Base-by-base conservation (phyloP, 2,113 vertebrate species). In the Xiphophorus hellerii region DNA sequence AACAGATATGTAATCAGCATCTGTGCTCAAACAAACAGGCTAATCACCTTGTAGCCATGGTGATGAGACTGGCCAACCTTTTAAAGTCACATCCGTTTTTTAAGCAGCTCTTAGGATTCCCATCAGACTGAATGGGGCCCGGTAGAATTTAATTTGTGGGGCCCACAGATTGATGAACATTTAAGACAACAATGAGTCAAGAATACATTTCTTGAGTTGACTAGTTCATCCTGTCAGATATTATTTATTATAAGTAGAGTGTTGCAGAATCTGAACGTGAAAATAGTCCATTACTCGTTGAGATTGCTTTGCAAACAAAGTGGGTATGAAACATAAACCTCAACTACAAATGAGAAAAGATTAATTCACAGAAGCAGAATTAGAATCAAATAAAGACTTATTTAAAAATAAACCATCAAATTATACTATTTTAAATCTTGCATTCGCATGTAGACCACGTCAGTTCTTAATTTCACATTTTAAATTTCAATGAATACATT, bases 31-130 rank as follows among this genome's bases (percentile, higher is more conserved):
- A 74, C 5, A 30, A 78, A 20, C 64, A 42, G 10, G 17, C 48
- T 44, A 58, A 61, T 72, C 4, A 22, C 9, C 35, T 13, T 2
- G 33, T 14, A 33, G 25, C 13, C 31, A 62, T 28, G 4, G 11
- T 33, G 37, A 25, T 0, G 5, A 28, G 44, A 48, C 1, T 20
- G 44, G 1, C 14, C 33, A 20, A 0, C 27, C 63, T 71, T 64
- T 7, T 68, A 42, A 68, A 73, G 0, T 72, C 14, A 61, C 74
- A 66, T 60, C 63, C 74, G 35, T 71, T 28, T 64, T 28, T 33
- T 64, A 31, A 68, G 0, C 13, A 1, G 25, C 28, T 58, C n/a
- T 29, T 20, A 54, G 14, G 8, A 25, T 54, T 10, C n/a, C 51
- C 8, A 25, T 54, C 51, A n/a, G 20, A 10, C 25, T 25, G 9